Evolutionary conservation across 23 tunicate genomes (phyloP).

Genomic region (Trididemnum clinides): DNA sequence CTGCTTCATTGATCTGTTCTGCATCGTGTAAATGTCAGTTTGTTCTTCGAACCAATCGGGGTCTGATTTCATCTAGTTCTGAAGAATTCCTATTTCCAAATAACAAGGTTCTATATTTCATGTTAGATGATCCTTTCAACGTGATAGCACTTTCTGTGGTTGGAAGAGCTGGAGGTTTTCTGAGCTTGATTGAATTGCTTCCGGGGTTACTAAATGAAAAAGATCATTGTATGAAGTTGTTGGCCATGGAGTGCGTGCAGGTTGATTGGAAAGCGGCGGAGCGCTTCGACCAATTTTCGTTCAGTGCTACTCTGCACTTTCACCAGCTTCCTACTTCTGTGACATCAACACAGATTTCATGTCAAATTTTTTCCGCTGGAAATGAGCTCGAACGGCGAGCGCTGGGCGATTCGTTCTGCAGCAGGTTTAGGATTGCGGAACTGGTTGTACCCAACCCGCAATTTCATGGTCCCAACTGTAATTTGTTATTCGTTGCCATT

Average conservation of each 20-base stretch:
- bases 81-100: neutral
- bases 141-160: neutral
- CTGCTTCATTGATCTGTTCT: neutral
- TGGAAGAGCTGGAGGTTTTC: neutral
- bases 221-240: neutral
- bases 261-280: constrained; percentile 13
- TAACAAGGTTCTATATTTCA: neutral
- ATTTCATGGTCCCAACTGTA: constrained; percentile 32
- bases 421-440: constrained; percentile 34
- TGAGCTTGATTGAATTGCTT: neutral
- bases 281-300: neutral
- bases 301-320: constrained; percentile 32
- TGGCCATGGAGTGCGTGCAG: neutral
- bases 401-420: constrained; percentile 27
- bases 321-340: neutral
- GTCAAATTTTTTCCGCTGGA: neutral
- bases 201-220: neutral
- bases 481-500: neutral
- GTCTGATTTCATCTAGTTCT: neutral
- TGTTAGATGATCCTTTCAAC: neutral
- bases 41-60: neutral
- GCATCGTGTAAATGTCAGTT: neutral
- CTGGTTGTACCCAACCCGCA: constrained; percentile 49
- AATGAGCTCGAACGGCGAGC: neutral
- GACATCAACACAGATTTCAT: neutral